These are phyloP conservation scores for Entelurus aequoreus DNA, from an alignment of 2,113 vertebrate species.

Conservation along the genomic window DNA sequence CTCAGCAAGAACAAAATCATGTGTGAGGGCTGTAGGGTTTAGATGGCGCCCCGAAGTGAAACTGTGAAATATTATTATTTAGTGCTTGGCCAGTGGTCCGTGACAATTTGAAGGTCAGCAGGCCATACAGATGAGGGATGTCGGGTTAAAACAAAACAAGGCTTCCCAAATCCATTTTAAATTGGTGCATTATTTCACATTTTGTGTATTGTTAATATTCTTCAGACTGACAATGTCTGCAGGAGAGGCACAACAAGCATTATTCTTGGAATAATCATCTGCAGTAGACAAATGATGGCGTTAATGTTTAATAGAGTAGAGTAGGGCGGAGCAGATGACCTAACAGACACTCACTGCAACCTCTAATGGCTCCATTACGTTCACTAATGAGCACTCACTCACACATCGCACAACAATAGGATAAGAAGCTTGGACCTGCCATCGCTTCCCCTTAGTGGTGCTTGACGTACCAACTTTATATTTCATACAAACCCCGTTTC, in stretches of 20 bases:
- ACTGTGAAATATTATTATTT: slow-evolving; percentile 75
- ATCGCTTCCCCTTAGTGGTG: slow-evolving; percentile 1
- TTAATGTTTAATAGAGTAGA: slow-evolving; percentile 54
- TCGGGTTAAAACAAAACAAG: slow-evolving; percentile 41
- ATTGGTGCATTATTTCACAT: slow-evolving; percentile 36
- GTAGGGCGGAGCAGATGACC: slow-evolving; percentile 32
- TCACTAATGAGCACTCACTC: slow-evolving; percentile 60
- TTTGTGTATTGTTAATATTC: slow-evolving; percentile 39
- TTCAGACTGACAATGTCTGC: slow-evolving; percentile 42
- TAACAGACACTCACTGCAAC: slow-evolving; percentile 59
- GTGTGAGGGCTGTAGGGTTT: slow-evolving; percentile 59
- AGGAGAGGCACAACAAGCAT: slow-evolving; percentile 47
- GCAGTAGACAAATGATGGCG: slow-evolving; percentile 52
- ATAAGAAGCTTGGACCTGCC: slow-evolving; percentile 19
- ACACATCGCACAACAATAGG: slow-evolving; percentile 54
- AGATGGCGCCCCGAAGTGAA: slow-evolving; percentile 53
- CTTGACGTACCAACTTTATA: background rate
- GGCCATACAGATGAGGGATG: slow-evolving; percentile 42
- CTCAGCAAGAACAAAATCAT: slow-evolving; percentile 57
- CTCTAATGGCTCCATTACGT: slow-evolving; percentile 40
- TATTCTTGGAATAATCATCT: slow-evolving; percentile 51
- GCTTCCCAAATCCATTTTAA: slow-evolving; percentile 20
- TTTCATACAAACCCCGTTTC: too few relatives aligned
- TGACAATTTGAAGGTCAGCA: slow-evolving; percentile 60
- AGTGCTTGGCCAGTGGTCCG: slow-evolving; percentile 64